Base-by-base conservation (phyloP, 2,797 vertebrate genomes). In the Sebastes vulpes region DNA sequence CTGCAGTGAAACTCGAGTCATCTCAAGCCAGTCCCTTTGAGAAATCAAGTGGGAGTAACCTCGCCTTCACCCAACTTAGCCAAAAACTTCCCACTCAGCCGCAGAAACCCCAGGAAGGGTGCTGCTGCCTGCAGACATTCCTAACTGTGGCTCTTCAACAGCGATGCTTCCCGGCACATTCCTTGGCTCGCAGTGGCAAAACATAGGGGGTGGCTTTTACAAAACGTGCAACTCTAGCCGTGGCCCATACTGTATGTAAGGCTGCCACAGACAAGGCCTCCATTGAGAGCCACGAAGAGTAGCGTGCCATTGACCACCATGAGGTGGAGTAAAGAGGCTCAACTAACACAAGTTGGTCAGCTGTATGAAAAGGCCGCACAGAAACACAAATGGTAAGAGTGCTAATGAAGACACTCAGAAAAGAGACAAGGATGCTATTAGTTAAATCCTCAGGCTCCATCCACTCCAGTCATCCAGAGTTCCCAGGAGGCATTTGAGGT, bases 401-500 rank as follows among this genome's bases (percentile, higher is more conserved):
- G 68, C 77, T 82, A 84, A 91, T 87, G 65, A 83, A 89, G 88
- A 89, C 81, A 64, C 50, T 59, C 29, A 12, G 72, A n/a, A 38
- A 72, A 65, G 71, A 81, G 72, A 82, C 81, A 81, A 77, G 65
- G 83, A 88, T 87, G 76, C 78, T 73, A 81, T 93, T 91, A 91
- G 83, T 84, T 50, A 72, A 89, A 79, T 89, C 86, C 81, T 90
- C 75, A 26, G 80, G 72, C 81, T 87, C 69, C 75, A 82, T 85
- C 63, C 74, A 72, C 75, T 84, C 64, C 65, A 83, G 85, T 83
- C 35, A 14, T 14, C 35, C 35, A 42, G 0, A 42, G 35, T 79
- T 93, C 86, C 67, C 76, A 72, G 72, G 80, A 91, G 91, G 82
- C 89, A 83, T 89, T 91, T 81, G 66, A 92, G 85, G 93, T 93